phyloP scores from a whole-genome alignment of 1,140 invertebrate species.

The Zaprionus inermis region DNA sequence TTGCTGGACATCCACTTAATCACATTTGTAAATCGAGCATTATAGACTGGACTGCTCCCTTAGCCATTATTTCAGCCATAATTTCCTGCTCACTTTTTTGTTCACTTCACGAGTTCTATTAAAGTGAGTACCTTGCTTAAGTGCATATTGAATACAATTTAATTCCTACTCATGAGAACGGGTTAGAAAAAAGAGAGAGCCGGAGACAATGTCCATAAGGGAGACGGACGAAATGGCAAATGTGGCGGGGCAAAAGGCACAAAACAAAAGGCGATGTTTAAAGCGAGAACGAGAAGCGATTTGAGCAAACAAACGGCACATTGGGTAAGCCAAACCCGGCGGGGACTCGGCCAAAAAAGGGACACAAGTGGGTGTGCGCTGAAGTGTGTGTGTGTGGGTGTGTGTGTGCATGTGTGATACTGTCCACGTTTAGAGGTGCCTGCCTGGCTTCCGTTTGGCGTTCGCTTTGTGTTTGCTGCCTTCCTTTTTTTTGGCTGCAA shows the following conservation, averaged over 20 bases:
- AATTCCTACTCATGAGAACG: conserved; percentile 21
- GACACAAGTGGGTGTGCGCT: conserved; percentile 13
- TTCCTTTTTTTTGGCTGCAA: conserved; percentile 33
- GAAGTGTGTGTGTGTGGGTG: background rate
- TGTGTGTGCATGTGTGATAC: conserved; percentile 38
- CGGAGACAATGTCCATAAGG: conserved; percentile 41
- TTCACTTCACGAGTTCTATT: background rate
- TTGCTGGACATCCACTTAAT: background rate
- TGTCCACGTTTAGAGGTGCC: conserved; percentile 74
- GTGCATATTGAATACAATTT: conserved; percentile 20
- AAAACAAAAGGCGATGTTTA: conserved; percentile 55
- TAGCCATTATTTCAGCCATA: background rate
- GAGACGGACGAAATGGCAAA: conserved; percentile 43
- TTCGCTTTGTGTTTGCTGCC: conserved; percentile 25
- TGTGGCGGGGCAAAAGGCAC: conserved; percentile 21
- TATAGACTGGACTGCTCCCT: background rate
- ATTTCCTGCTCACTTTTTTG: background rate
- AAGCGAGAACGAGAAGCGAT: conserved; percentile 67
- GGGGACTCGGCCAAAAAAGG: conserved; percentile 36
- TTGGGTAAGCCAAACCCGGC: conserved; percentile 65
- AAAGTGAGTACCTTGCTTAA: conserved; percentile 5
- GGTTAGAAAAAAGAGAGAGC: conserved; percentile 9
- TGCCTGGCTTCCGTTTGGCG: conserved; percentile 26
- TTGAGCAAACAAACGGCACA: conserved; percentile 65
- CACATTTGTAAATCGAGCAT: background rate